These are phyloP conservation scores for Sesia bembeciformis DNA, from an alignment of 2,888 invertebrate species.

Conservation along the genomic window DNA sequence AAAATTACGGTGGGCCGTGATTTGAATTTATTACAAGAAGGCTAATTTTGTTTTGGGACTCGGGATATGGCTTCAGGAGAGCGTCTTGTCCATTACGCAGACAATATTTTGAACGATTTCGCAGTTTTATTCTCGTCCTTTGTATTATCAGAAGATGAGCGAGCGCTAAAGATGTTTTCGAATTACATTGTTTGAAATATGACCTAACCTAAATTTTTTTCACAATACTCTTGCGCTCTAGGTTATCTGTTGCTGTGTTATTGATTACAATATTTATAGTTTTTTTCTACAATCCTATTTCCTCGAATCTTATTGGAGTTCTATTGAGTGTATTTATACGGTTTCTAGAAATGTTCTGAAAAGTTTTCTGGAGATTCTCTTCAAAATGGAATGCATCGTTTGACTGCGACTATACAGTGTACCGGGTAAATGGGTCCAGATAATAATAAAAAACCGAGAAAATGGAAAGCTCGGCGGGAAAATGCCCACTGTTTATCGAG, in stretches of 20 bases:
- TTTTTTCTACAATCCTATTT: too few relatives aligned
- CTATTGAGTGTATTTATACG: too few relatives aligned
- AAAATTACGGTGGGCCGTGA: constrained; percentile 62
- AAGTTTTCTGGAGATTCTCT: background rate
- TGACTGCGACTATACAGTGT: constrained; percentile 26
- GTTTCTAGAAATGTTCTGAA: too few relatives aligned
- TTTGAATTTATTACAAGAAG: constrained; percentile 68
- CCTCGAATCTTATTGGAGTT: too few relatives aligned
- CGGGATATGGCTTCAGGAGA: constrained; percentile 31
- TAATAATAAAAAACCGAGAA: constrained; percentile 59
- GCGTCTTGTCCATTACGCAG: constrained; percentile 40
- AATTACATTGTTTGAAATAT: too few relatives aligned
- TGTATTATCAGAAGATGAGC: constrained; percentile 34
- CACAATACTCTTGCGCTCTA: too few relatives aligned
- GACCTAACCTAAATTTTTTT: too few relatives aligned
- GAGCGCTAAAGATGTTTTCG: too few relatives aligned
- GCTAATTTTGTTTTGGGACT: constrained; percentile 64
- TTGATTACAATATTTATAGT: too few relatives aligned
- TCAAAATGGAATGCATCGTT: background rate
- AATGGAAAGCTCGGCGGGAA: constrained; percentile 39
- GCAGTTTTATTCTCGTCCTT: constrained; percentile 30
- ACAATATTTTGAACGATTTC: constrained; percentile 49
- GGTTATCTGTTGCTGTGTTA: too few relatives aligned
- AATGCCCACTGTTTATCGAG: constrained; percentile 59
- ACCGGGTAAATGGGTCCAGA: constrained; percentile 48